Conservation (phyloP, 1,140 invertebrate species). For the Drosophila miranda region DNA sequence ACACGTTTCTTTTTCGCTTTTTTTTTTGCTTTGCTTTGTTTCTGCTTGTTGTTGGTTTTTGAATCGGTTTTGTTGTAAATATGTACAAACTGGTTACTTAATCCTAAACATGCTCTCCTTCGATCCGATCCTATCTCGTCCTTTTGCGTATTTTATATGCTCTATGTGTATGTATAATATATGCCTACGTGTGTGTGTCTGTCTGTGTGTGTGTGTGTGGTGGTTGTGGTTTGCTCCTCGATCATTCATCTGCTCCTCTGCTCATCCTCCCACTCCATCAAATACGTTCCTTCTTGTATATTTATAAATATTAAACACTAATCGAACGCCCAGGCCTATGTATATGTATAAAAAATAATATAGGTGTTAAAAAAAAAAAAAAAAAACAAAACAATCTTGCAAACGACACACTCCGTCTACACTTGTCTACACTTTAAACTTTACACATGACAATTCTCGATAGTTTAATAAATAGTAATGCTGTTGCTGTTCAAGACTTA, state of each 20-base stretch:
- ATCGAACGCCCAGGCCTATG: conserved; percentile 62
- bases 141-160: conserved; percentile 34
- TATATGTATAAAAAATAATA: conserved; percentile 45
- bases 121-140: conserved; percentile 5
- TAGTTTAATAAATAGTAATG: conserved; percentile 78
- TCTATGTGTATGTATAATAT: conserved; percentile 55
- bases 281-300: conserved; percentile 49
- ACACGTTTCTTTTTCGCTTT: conserved; percentile 54
- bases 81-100: conserved; percentile 78
- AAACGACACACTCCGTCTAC: conserved; percentile 46
- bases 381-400: conserved; percentile 52
- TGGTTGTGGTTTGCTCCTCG: conserved; percentile 34
- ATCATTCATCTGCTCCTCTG: neutral
- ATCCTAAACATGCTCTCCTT: conserved; percentile 36
- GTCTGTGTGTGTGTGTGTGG: conserved; percentile 1
- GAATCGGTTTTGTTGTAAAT: conserved; percentile 69
- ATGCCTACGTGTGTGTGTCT: conserved; percentile 64
- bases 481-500: conserved; percentile 65
- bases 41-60: conserved; percentile 31
- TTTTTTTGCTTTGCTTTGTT: conserved; percentile 35
- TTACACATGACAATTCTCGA: conserved; percentile 54
- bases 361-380: conserved; percentile 41
- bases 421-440: conserved; percentile 47
- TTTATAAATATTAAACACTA: conserved; percentile 77
- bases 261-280: too few relatives aligned